phyloP scores from a whole-genome alignment of 2,113 vertebrate species.

The Pterocles orientalis region DNA sequence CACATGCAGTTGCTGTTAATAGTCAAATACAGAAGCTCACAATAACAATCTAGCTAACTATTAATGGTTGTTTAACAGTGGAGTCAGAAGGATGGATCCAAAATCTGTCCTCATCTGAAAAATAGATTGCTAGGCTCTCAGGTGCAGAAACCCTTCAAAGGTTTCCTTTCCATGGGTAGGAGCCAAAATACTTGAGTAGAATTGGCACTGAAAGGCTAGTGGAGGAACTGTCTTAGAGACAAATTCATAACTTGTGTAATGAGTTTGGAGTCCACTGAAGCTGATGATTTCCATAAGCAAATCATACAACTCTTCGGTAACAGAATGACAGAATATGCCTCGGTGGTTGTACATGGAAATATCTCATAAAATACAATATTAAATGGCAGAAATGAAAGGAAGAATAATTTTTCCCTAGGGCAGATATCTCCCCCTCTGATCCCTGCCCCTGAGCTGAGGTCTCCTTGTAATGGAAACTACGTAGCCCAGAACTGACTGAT shows the following conservation, averaged over 20 bases:
- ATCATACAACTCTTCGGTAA: not conserved
- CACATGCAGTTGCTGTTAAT: slow-evolving; percentile 20
- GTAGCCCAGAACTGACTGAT: not conserved
- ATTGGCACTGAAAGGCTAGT: not conserved
- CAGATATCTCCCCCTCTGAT: not conserved
- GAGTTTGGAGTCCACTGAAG: not conserved
- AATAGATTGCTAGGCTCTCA: not conserved
- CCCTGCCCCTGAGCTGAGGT: not conserved
- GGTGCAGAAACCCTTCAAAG: slow-evolving; percentile 3
- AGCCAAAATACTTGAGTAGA: not conserved
- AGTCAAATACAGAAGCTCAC: slow-evolving; percentile 34
- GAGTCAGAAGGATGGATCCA: not conserved
- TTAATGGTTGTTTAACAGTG: slow-evolving; percentile 14
- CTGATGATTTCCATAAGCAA: not conserved
- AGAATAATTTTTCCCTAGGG: not conserved
- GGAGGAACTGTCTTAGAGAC: not conserved
- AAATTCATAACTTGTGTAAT: not conserved
- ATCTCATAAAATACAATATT: not conserved
- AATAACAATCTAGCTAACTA: slow-evolving; percentile 38
- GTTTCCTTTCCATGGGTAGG: not conserved
- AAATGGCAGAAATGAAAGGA: not conserved
- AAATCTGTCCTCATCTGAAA: slow-evolving; percentile 15
- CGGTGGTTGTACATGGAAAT: not conserved
- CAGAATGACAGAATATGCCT: not conserved
- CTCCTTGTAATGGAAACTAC: not conserved